Evolutionary conservation across 2,797 vertebrate species (phyloP), one percentile per base, ranked within the genome.

Genomic region (Cirrhinus molitorella): DNA sequence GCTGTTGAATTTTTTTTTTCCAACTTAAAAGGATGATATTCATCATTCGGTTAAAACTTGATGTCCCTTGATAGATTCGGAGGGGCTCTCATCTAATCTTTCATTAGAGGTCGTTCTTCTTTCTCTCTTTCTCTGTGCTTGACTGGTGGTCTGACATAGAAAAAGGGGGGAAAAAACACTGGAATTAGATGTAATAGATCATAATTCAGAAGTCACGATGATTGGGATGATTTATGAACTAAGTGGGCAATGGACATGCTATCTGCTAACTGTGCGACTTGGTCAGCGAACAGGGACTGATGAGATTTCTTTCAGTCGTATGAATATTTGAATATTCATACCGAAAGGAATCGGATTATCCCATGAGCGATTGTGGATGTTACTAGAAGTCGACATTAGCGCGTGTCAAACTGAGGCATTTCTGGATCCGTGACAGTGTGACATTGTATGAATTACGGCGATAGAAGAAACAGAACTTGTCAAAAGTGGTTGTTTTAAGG

Each of bases 31-130:
- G 83, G 83, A 87, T 81, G 83, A 79, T 86, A 89, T 90, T 90
- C 88, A 90, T 89, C 87, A 89, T 90, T 86, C 67, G 51, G 55
- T 81, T 84, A 81, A 45, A 81, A 78, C 73, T 40, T 88, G 84
- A 88, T 86, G 74, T 85, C 68, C 37, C 28, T 57, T 80, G 73
- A 87, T 85, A 63, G 82, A 85, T 83, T 85, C 73, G 31, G 79
- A 88, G 81, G 34, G 67, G 76, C 72, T 84, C 79, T 66, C 37
- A 31, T 83, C 77, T 85, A 80, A 89, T 85, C 79, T 87, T 87
- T 88, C 88, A 89, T 89, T 90, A 87, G 55, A n/a, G 78, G 79
- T 88, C 86, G 28, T 89, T 88, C 83, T 88, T 86, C 85, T 85
- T 87, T 72, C 79, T 83, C 80, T 67, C 37, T 70, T 77, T 67